phyloP scores from a whole-genome alignment of 2,113 vertebrate genomes.

The Rafetus swinhoei region DNA sequence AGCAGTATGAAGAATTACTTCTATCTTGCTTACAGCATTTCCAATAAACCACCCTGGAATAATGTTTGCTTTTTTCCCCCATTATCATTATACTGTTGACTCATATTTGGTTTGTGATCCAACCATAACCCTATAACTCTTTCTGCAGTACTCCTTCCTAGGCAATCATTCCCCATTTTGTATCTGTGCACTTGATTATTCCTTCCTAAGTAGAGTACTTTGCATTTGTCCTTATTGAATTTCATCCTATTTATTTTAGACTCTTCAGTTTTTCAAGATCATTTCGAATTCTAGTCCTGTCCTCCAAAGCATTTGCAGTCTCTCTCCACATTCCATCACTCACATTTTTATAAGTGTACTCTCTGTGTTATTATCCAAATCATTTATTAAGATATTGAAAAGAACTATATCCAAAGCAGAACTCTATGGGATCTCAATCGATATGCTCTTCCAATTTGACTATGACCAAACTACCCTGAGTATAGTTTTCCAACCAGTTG shows the following conservation, averaged over 20 bases:
- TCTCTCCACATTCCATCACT: not conserved
- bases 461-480: not conserved
- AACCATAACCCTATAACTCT: not conserved
- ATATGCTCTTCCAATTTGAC: not conserved
- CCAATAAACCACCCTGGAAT: not conserved
- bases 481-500: not conserved
- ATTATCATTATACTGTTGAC: not conserved
- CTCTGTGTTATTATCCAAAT: not conserved
- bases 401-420: not conserved
- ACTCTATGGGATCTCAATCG: not conserved
- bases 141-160: not conserved
- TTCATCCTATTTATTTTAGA: not conserved
- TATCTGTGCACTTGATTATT: not conserved
- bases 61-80: not conserved
- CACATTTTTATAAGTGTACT: not conserved
- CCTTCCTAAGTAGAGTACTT: not conserved
- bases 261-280: not conserved
- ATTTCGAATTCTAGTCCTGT: not conserved
- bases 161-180: not conserved
- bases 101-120: not conserved
- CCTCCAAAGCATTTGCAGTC: not conserved
- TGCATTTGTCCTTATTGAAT: not conserved
- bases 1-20: not conserved
- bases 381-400: not conserved
- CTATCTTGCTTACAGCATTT: not conserved